Evolutionary conservation across 1,140 invertebrate species (phyloP), one percentile per base, ranked within the genome.

Genomic region (Atta colombica): DNA sequence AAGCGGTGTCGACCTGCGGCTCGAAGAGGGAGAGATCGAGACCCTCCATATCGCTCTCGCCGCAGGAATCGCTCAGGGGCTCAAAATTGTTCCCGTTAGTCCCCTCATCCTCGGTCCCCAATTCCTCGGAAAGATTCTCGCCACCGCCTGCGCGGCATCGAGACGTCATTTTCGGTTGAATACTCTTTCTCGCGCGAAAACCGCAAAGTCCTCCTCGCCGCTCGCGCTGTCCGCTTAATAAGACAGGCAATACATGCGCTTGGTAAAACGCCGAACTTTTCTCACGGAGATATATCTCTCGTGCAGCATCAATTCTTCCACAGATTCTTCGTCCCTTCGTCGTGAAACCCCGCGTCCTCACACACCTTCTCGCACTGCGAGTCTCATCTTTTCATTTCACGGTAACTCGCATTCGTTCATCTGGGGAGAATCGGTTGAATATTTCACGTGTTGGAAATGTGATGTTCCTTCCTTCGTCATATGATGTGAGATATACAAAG

Each of bases 11-110:
- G 77, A 92, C 93, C 78, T 96, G 96, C 21, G 97, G 97, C 92
- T 97, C 97, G 94, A 97, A 97, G 65, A 97, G 94, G 45, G 96
- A 95, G 89, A 97, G 95, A 94, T 97, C 97, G 91, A 97, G 95
- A 88, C 96, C 96, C 86, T 97, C 96, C 96, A 97, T 96, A 94
- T 97, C 97, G 94, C 96, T 97, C 87, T 95, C 95, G 89, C 94
- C 95, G 87, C 94, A 95, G 87, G 93, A 94, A 75, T 95, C 94
- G 90, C 93, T 94, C 84, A 94, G 71, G 66, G 93, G 93, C 75
- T 94, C 94, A 63, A 94, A 92, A 80, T 91, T 89, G 61, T 87
- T 89, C 69, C 25, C 81, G 63, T 89, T 89, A 10, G 87, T 88
- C 63, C 72, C 82, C 72, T 91, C 92, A 72, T 92, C 91, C 89